Percentiles rank a stretch among this genome's conserved stretches.
These are phyloP conservation scores for Stegostoma tigrinum DNA, from an alignment of 2,113 vertebrate species.

Conservation along the genomic window DNA sequence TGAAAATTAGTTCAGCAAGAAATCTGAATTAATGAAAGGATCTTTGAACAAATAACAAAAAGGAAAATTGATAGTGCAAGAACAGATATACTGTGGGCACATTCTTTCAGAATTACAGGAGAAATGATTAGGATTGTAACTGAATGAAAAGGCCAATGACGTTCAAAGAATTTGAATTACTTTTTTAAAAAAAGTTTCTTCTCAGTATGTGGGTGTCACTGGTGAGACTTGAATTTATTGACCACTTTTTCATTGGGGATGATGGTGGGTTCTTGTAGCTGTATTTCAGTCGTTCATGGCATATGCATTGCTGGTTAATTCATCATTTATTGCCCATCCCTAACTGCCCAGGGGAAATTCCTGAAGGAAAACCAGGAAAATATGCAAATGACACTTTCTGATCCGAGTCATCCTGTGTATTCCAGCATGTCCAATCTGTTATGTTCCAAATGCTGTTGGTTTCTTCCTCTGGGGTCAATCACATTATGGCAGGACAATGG, in stretches of 20 bases:
- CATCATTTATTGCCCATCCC: too few relatives aligned
- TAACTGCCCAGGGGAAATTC: too few relatives aligned
- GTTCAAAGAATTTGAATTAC: neutral
- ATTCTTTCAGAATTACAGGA: neutral
- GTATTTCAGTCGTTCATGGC: too few relatives aligned
- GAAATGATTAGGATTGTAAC: neutral
- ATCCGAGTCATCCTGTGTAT: too few relatives aligned
- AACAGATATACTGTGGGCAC: neutral
- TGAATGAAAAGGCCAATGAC: neutral
- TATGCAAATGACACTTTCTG: too few relatives aligned
- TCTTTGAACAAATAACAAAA: neutral
- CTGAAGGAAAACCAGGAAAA: too few relatives aligned
- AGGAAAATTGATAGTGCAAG: neutral
- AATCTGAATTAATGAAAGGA: neutral
- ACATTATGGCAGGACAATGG: too few relatives aligned
- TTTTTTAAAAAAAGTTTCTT: neutral
- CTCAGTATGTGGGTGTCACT: neutral
- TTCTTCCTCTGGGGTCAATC: too few relatives aligned
- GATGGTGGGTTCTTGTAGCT: neutral
- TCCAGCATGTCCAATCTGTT: too few relatives aligned
- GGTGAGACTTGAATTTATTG: neutral
- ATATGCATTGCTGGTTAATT: too few relatives aligned
- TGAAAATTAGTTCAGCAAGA: neutral
- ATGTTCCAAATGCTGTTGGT: too few relatives aligned
- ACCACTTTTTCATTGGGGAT: neutral